A percentile compares a stretch with the other conserved stretches of the same genome.
Conservation (phyloP, 2,888 invertebrate genomes). For the Lutraria lutraria region DNA sequence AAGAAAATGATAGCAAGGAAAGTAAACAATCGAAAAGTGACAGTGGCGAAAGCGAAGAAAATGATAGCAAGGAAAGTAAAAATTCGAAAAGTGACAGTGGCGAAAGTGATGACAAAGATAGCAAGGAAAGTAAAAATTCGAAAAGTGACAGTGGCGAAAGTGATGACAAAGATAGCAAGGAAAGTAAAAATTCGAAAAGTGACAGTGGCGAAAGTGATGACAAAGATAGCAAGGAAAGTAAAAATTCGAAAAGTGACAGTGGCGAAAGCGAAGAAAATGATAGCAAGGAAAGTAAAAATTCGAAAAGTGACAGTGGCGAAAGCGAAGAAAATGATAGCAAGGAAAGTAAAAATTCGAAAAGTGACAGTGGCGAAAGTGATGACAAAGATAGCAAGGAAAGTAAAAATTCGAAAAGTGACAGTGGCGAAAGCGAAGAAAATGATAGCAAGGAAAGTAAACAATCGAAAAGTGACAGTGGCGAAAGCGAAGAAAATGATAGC, state of each 20-base stretch:
- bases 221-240: background rate
- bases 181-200: background rate
- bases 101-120: no score
- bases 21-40: background rate
- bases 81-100: background rate
- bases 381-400: no score
- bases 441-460: background rate
- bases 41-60: background rate
- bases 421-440: background rate
- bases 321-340: background rate
- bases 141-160: no score
- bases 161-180: no score
- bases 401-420: background rate
- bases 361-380: no score
- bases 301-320: background rate
- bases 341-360: no score
- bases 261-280: background rate
- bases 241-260: background rate
- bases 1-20: no score
- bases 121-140: no score
- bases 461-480: background rate
- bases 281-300: background rate
- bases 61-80: background rate
- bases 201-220: background rate
- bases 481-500: background rate